A percentile compares a stretch with the other conserved stretches of the same genome.
phyloP scores from a whole-genome alignment of 2,113 vertebrate genomes.

The Furnarius figulus region DNA sequence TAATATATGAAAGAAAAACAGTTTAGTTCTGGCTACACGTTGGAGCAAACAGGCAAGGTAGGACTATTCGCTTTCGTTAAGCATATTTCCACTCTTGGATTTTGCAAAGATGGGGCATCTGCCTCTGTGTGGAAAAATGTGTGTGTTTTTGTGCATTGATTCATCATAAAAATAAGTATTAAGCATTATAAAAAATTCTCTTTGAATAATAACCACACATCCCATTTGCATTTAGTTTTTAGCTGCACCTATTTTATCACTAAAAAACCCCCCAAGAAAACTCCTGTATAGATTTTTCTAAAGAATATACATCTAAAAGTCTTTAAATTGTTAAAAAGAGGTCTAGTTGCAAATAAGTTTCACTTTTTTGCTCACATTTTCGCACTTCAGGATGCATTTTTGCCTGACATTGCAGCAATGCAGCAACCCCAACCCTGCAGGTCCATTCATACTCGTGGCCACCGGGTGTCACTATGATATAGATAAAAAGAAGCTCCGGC shows the following conservation, averaged over 20 bases:
- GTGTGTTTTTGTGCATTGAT: not conserved
- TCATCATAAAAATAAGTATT: not conserved
- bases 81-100: not conserved
- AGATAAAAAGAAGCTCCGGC: not conserved
- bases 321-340: not conserved
- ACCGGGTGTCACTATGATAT: conserved; percentile 68
- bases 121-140: not conserved
- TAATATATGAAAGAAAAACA: not conserved
- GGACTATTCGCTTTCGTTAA: not conserved
- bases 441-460: not conserved
- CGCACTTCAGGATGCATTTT: not conserved
- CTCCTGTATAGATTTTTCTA: not conserved
- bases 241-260: not conserved
- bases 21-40: not conserved
- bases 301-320: not conserved
- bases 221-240: not conserved
- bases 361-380: not conserved
- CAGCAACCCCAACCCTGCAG: fast-evolving
- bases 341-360: not conserved
- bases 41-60: not conserved
- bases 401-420: not conserved
- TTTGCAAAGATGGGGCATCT: not conserved
- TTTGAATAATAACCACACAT: not conserved
- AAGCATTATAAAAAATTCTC: not conserved
- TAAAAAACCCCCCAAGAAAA: not conserved